These are phyloP conservation scores for Perdita meconis DNA, from an alignment of 2,888 invertebrate genomes.

Conservation along the genomic window DNA sequence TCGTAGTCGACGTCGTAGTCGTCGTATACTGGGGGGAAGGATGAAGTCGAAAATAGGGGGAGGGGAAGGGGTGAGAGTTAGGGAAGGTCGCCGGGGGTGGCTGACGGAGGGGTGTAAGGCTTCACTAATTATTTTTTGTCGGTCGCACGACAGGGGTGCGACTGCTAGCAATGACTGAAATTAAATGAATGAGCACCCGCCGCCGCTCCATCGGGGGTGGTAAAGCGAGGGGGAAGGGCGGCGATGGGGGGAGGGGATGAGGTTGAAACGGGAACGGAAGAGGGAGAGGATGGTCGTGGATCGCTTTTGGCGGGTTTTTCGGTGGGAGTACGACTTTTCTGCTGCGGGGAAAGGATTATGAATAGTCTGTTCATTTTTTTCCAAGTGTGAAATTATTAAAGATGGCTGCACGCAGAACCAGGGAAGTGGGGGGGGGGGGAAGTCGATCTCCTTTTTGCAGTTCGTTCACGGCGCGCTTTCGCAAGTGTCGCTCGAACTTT, in stretches of 20 bases:
- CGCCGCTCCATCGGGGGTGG: conserved; percentile 52
- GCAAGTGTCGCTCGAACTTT: conserved; percentile 51
- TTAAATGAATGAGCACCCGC: conserved; percentile 82
- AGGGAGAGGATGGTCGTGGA: conserved; percentile 47
- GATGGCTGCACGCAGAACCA: conserved; percentile 55
- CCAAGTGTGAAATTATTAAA: conserved; percentile 72
- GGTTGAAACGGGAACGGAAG: conserved; percentile 21
- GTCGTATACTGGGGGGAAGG: conserved; percentile 59
- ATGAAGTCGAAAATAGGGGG: conserved; percentile 62
- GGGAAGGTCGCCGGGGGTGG: conserved; percentile 33
- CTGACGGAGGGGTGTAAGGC: conserved; percentile 79
- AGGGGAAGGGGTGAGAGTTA: conserved; percentile 27
- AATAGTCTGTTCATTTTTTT: conserved; percentile 76
- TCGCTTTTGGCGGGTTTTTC: conserved; percentile 65
- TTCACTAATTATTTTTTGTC: conserved; percentile 84
- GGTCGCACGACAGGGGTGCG: conserved; percentile 83
- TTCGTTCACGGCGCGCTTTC: conserved; percentile 16
- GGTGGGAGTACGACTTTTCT: conserved; percentile 42
- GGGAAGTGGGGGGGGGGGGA: no score
- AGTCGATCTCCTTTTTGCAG: conserved; percentile 57
- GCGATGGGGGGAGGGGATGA: conserved; percentile 24
- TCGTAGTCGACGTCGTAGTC: conserved; percentile 48
- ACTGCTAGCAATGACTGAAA: conserved; percentile 82
- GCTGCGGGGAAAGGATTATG: conserved; percentile 71
- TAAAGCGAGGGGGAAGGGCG: not conserved